A percentile compares a stretch with the other conserved stretches of the same genome.
Evolutionary conservation across 2,113 vertebrate species (phyloP).

Genomic region (Sinocyclocheilus grahami): DNA sequence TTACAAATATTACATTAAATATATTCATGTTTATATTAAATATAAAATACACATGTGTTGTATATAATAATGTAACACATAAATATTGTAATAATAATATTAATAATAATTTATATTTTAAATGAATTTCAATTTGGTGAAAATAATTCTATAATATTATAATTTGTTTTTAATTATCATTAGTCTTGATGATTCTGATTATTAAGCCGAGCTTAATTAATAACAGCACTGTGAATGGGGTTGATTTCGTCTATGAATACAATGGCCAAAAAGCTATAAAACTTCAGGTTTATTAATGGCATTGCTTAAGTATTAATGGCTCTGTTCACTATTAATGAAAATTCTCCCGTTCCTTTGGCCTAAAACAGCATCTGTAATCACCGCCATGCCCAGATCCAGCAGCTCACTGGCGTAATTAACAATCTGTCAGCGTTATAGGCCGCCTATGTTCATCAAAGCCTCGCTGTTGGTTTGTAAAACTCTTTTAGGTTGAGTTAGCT

Average conservation of each 20-base stretch:
- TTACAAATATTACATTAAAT: background rate
- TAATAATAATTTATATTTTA: no score
- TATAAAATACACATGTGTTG: background rate
- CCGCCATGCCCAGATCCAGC: background rate
- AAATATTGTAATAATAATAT: background rate
- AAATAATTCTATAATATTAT: no score
- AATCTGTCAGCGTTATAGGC: background rate
- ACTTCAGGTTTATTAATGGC: slow-evolving; percentile 14
- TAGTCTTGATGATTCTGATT: no score
- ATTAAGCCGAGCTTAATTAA: background rate
- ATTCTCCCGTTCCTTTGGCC: background rate
- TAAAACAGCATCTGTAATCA: slow-evolving; percentile 10
- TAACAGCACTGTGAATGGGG: background rate
- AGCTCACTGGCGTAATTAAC: background rate
- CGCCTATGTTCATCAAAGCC: slow-evolving; percentile 1
- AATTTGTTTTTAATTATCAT: no score
- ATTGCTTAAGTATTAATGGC: slow-evolving; percentile 24
- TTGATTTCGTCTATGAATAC: background rate
- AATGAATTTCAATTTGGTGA: no score
- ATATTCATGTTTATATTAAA: background rate
- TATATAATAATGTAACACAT: no score
- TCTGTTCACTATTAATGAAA: slow-evolving; percentile 7
- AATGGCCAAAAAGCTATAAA: background rate
- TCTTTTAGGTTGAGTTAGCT: background rate
- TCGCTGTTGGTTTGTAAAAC: background rate